Conservation (phyloP, 2,888 invertebrate species). For the Meloe dianella region DNA sequence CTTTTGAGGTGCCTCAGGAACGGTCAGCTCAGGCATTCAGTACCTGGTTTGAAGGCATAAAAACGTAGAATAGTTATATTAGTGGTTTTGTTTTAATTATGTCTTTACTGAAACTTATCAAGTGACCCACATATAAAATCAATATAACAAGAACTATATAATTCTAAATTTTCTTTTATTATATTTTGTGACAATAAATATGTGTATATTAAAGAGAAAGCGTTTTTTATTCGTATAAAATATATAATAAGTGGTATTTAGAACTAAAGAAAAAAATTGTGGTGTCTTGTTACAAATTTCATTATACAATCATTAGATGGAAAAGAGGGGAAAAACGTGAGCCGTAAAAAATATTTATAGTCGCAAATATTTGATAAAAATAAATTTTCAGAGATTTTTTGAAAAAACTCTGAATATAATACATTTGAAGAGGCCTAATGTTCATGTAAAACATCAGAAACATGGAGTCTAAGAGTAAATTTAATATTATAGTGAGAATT, state of each 20-base stretch:
- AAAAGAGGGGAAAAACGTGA: background rate
- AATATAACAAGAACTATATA: background rate
- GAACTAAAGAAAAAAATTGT: background rate
- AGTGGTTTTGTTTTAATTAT: too few relatives aligned
- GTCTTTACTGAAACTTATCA: too few relatives aligned
- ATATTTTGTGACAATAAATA: background rate
- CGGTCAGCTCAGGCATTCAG: too few relatives aligned
- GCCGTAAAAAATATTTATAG: too few relatives aligned
- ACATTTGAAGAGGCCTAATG: background rate
- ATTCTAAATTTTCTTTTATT: background rate
- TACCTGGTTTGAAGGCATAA: too few relatives aligned
- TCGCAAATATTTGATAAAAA: too few relatives aligned
- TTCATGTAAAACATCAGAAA: conserved; percentile 2
- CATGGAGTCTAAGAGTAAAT: conserved; percentile 40
- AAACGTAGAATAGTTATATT: too few relatives aligned
- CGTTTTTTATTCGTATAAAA: background rate
- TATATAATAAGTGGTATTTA: background rate
- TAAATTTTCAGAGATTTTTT: too few relatives aligned
- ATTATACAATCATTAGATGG: background rate
- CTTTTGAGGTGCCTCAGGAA: too few relatives aligned
- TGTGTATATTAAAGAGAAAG: background rate
- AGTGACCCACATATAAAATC: too few relatives aligned
- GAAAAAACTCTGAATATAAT: background rate
- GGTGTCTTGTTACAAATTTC: background rate
- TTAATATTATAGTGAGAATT: conserved; percentile 32